phyloP scores from a whole-genome alignment of 2,113 vertebrate genomes.

The Origma solitaria region DNA sequence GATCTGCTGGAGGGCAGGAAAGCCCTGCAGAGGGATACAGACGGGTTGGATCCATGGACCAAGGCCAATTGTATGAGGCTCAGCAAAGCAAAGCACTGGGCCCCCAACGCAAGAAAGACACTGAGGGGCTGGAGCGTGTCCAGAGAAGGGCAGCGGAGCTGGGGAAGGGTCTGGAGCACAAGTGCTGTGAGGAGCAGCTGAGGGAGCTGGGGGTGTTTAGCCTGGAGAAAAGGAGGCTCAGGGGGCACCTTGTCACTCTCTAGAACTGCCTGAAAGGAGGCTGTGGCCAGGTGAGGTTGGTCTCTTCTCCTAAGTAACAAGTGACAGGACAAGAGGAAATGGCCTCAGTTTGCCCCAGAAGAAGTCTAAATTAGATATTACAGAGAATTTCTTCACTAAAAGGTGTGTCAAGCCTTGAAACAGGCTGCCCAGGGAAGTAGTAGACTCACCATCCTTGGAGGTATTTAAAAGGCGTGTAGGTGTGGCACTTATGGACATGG shows the following conservation, averaged over 20 bases:
- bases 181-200: background rate
- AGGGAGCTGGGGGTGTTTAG: background rate
- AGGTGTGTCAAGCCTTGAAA: background rate
- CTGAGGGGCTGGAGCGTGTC: background rate
- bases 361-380: background rate
- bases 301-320: background rate
- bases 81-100: background rate
- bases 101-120: accelerated
- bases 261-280: accelerated
- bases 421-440: background rate
- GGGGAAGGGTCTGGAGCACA: background rate
- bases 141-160: background rate
- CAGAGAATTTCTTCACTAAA: background rate
- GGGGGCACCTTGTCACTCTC: accelerated
- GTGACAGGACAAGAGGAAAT: background rate
- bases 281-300: accelerated
- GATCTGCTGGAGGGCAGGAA: background rate
- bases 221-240: background rate
- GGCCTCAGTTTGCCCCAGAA: background rate
- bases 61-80: background rate
- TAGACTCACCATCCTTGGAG: too few relatives aligned
- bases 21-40: background rate
- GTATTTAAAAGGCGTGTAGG: background rate
- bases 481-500: background rate
- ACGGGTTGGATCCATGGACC: background rate